Percentiles rank a stretch among this genome's conserved stretches.
These are phyloP conservation scores for Trinorchestia longiramus DNA, from an alignment of 1,140 invertebrate genomes.

Conservation along the genomic window DNA sequence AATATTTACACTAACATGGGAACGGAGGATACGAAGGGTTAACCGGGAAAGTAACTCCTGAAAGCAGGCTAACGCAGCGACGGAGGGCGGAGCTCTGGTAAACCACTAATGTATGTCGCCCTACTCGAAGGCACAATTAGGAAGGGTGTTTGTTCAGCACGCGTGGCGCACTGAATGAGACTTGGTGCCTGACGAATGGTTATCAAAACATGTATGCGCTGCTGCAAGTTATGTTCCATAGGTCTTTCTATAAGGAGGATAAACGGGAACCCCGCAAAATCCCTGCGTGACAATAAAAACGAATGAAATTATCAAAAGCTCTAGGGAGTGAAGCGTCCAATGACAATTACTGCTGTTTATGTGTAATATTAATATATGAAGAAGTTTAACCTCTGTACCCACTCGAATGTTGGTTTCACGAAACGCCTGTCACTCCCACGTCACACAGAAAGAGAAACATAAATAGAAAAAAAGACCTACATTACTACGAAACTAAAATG, in stretches of 20 bases:
- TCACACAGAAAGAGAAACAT: too few species aligned
- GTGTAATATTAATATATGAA: too few species aligned
- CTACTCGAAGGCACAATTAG: neutral
- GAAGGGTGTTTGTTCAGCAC: constrained; percentile 19
- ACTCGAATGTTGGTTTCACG: neutral
- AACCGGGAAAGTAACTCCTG: neutral
- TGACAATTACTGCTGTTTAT: neutral
- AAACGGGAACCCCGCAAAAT: neutral
- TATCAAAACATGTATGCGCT: neutral
- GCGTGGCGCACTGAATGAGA: neutral
- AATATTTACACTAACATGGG: neutral
- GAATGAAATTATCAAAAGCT: neutral
- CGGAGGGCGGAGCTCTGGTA: neutral
- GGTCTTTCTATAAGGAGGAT: neutral
- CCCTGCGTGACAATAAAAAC: neutral
- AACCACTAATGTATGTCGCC: neutral
- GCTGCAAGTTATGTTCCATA: neutral
- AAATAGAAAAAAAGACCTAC: too few species aligned
- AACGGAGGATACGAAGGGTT: neutral
- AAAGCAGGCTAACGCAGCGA: neutral
- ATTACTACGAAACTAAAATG: too few species aligned
- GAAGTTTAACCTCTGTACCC: neutral
- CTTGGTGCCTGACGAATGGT: neutral
- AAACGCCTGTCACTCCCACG: too few species aligned
- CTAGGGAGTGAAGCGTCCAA: neutral